Conservation (phyloP, 2,113 vertebrate genomes). For the Oryctolagus cuniculus region DNA sequence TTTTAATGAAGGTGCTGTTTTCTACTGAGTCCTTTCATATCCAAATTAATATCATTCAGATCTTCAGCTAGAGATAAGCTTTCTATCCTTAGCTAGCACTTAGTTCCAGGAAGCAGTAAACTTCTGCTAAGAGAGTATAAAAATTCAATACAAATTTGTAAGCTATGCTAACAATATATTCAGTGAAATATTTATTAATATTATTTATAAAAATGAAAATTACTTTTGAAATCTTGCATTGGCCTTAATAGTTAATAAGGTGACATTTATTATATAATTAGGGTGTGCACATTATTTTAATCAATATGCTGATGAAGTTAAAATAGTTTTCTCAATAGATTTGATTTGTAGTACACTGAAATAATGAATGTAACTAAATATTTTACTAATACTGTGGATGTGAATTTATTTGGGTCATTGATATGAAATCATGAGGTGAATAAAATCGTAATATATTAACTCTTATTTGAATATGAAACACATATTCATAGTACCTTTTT, state of each 20-base stretch:
- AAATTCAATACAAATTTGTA: not conserved
- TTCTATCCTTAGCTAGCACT: not conserved
- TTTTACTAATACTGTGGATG: not conserved
- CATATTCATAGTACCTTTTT: not conserved
- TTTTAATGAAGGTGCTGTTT: not conserved
- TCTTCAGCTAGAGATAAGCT: accelerated
- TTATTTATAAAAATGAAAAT: not conserved
- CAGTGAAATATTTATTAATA: not conserved
- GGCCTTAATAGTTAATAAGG: not conserved
- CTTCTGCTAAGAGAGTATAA: not conserved
- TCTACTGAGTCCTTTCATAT: not conserved
- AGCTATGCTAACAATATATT: not conserved
- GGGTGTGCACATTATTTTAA: not conserved
- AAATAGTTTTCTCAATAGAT: not conserved
- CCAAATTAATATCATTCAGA: not conserved
- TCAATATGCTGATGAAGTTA: not conserved
- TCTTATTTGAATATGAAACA: not conserved
- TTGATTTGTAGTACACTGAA: not conserved
- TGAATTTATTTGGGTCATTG: not conserved
- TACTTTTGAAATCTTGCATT: not conserved
- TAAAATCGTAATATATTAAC: not conserved
- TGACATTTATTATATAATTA: not conserved
- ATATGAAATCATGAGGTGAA: not conserved
- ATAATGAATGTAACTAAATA: conserved; percentile 24
- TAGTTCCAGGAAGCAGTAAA: not conserved